Evolutionary conservation across 2,113 vertebrate species (phyloP).

Genomic region (Tetrax tetrax): DNA sequence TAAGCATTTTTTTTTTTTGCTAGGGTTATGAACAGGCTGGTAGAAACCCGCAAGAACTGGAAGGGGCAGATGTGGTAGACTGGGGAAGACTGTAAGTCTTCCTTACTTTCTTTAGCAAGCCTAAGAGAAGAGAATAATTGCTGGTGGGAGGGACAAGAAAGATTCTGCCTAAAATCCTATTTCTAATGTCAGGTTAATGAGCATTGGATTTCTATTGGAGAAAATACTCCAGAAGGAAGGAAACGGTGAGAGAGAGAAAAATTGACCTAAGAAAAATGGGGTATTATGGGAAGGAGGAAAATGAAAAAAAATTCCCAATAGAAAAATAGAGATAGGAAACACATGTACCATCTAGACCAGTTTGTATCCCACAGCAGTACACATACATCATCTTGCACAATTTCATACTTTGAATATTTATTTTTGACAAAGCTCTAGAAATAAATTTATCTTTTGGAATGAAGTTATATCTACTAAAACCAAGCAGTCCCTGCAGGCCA

Average conservation of each 20-base stretch:
- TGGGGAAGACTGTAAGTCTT: not conserved
- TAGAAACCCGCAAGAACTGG: not conserved
- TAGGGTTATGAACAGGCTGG: not conserved
- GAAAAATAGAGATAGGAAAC: not conserved
- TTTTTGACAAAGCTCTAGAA: not conserved
- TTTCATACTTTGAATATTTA: not conserved
- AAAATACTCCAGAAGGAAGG: not conserved
- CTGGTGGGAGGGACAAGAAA: not conserved
- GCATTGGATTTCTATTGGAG: not conserved
- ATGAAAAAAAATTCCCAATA: not conserved
- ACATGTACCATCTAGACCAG: not conserved
- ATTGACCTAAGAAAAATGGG: not conserved
- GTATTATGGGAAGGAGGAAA: not conserved
- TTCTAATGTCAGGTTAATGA: not conserved
- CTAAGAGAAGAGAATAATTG: not conserved
- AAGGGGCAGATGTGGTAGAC: not conserved
- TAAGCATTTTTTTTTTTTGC: not conserved
- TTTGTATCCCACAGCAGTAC: not conserved
- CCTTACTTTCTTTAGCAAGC: not conserved
- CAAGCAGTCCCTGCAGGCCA: not conserved
- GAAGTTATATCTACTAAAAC: not conserved
- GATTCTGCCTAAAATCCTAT: not conserved
- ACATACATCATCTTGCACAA: not conserved
- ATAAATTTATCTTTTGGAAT: not conserved
- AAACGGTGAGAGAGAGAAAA: not conserved